Percentiles rank a stretch among this genome's conserved stretches.
Evolutionary conservation across 2,888 invertebrate species (phyloP).

Genomic region (Chrysomela aeneicollis): DNA sequence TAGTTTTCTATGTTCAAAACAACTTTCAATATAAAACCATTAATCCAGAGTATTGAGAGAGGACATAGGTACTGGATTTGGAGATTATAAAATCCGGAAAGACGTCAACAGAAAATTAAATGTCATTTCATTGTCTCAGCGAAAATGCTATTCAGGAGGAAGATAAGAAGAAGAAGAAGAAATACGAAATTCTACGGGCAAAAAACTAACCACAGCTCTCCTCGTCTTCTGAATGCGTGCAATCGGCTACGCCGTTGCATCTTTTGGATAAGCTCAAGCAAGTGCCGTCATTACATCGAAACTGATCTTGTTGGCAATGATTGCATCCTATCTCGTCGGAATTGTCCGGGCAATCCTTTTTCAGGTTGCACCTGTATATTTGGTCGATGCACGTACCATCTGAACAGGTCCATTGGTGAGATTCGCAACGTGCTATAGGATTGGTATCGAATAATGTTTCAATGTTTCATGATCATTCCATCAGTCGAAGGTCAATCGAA

Average conservation of each 20-base stretch:
- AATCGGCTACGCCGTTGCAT: slow-evolving; percentile 65
- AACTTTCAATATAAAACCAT: too few species aligned
- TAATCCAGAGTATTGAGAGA: too few species aligned
- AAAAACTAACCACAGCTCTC: slow-evolving; percentile 62
- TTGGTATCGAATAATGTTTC: not conserved
- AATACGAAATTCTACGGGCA: not conserved
- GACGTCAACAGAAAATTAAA: too few species aligned
- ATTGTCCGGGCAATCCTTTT: slow-evolving; percentile 79
- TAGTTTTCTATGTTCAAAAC: too few species aligned
- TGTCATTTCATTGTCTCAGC: too few species aligned
- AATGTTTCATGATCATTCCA: not conserved
- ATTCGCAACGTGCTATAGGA: slow-evolving; percentile 30
- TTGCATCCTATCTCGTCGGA: slow-evolving; percentile 83
- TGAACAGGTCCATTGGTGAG: slow-evolving; percentile 65
- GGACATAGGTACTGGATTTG: too few species aligned
- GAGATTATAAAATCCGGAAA: too few species aligned
- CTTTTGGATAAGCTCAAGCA: slow-evolving; percentile 63
- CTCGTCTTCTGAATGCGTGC: slow-evolving; percentile 68
- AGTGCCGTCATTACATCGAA: slow-evolving; percentile 66
- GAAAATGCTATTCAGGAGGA: too few species aligned
- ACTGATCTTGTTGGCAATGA: slow-evolving; percentile 64
- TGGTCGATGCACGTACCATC: slow-evolving; percentile 65
- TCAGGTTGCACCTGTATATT: slow-evolving; percentile 64
- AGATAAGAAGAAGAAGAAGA: slow-evolving; percentile 18
- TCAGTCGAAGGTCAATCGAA: too few species aligned